A percentile compares a stretch with the other conserved stretches of the same genome.
phyloP scores from a whole-genome alignment of 2,888 invertebrate species.

The Mythimna loreyi region DNA sequence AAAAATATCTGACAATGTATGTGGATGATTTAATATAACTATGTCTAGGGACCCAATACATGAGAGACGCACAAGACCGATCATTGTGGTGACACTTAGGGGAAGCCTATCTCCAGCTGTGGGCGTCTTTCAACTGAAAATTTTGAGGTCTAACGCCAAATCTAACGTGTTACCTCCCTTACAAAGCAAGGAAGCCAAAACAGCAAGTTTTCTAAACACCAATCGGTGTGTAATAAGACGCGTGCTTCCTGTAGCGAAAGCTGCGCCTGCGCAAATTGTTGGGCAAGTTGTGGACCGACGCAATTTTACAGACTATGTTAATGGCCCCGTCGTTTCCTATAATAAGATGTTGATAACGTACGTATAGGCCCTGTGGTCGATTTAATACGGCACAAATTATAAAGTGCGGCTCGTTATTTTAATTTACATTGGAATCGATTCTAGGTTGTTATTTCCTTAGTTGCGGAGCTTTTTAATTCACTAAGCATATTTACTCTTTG shows the following conservation, averaged over 20 bases:
- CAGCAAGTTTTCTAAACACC: constrained; percentile 56
- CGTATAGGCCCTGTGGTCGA: constrained; percentile 47
- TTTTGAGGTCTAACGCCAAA: neutral
- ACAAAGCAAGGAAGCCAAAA: constrained; percentile 32
- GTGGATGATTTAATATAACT: too few species aligned
- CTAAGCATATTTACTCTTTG: neutral
- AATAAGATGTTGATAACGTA: constrained; percentile 63
- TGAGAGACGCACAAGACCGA: too few species aligned
- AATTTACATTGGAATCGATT: constrained; percentile 49
- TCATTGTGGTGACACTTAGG: too few species aligned
- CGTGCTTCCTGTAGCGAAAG: constrained; percentile 71
- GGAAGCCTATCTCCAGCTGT: too few species aligned
- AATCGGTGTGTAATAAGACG: constrained; percentile 67
- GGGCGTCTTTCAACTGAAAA: neutral
- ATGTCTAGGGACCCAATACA: too few species aligned
- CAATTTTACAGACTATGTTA: constrained; percentile 71
- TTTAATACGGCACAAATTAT: constrained; percentile 60
- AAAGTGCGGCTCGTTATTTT: constrained; percentile 50
- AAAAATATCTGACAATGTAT: too few species aligned
- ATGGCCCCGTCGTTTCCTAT: constrained; percentile 64
- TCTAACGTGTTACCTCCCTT: constrained; percentile 28
- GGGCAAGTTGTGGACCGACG: constrained; percentile 61
- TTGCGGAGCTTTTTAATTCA: constrained; percentile 11
- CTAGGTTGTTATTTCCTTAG: constrained; percentile 31
- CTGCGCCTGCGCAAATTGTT: constrained; percentile 72